phyloP scores from a whole-genome alignment of 2,888 invertebrate species.

The Choristoneura rosaceana region DNA sequence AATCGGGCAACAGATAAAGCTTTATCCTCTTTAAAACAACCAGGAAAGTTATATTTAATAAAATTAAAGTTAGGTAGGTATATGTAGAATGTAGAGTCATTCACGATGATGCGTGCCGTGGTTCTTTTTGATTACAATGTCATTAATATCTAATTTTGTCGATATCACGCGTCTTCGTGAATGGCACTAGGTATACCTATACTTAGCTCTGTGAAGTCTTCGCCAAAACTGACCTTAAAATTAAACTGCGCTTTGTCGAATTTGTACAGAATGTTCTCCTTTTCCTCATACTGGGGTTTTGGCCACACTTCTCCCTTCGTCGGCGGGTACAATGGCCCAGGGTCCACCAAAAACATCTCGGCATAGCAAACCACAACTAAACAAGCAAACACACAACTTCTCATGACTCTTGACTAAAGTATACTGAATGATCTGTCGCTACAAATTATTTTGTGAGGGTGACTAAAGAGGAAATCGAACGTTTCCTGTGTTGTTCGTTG shows the following conservation, averaged over 20 bases:
- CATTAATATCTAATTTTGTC: too few species aligned
- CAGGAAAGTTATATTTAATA: background rate
- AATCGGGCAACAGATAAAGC: background rate
- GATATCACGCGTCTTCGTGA: too few species aligned
- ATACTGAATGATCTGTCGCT: background rate
- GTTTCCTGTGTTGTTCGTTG: constrained; percentile 1
- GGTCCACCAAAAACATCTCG: background rate
- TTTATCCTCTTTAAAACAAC: background rate
- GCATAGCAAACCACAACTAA: background rate
- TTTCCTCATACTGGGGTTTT: constrained; percentile 83
- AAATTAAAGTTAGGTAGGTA: background rate
- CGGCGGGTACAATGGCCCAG: constrained; percentile 54
- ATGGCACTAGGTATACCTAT: too few species aligned
- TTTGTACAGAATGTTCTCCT: constrained; percentile 71
- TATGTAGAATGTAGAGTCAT: too few species aligned
- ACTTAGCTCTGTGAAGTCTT: background rate
- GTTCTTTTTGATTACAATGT: too few species aligned
- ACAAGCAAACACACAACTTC: constrained; percentile 9
- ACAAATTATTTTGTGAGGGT: background rate
- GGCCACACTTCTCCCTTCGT: constrained; percentile 89
- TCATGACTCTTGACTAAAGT: background rate
- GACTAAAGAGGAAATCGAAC: constrained; percentile 13
- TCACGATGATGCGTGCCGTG: too few species aligned
- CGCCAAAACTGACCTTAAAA: constrained; percentile 75
- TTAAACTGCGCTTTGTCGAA: constrained; percentile 79